Evolutionary conservation across 2,113 vertebrate species (phyloP), one percentile per base, ranked within the genome.

Genomic region (Sylvilagus bachmani): DNA sequence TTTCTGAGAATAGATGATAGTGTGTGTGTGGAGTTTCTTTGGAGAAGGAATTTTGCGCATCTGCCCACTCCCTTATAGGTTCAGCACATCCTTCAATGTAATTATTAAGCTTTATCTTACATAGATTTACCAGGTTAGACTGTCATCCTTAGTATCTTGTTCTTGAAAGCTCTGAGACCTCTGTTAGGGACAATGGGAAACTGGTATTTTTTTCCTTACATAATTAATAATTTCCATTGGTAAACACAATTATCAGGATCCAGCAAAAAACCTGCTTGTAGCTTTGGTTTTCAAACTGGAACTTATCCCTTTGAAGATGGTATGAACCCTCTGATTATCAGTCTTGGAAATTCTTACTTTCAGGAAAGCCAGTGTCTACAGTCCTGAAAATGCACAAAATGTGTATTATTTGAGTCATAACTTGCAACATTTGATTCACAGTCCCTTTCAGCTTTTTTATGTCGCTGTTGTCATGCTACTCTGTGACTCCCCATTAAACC

Each of bases 401-500:
- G 31, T 81, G 14, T 33, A 16, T 82, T 67, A 91, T 14, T 89
- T 84, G 64, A 69, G 33, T 29, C 61, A 78, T 4, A 61, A 9
- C 24, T 10, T 55, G 67, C 29, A 69, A 24, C 29, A 25, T 88
- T 86, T 49, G 75, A 79, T 71, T 92, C 29, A 27, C 29, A 77
- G 73, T 16, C 25, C 22, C 33, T 13, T 27, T 90, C n/a, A 82
- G 29, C 58, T 92, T 73, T 82, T 89, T 38, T 62, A 21, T 66
- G 51, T 91, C 75, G 62, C 38, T n/a, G 24, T 71, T 81, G 24
- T 64, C 61, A 83, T 7, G 1, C n/a, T 77, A 31, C 24, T 91
- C 69, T 74, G 61, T 89, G 89, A 91, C 74, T 95, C 22, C 29
- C 89, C 82, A 82, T 86, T 96, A 82, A 85, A 66, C 19, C n/a